Evolutionary conservation across 2,888 invertebrate species (phyloP).

Genomic region (Odontocolon sp.): DNA sequence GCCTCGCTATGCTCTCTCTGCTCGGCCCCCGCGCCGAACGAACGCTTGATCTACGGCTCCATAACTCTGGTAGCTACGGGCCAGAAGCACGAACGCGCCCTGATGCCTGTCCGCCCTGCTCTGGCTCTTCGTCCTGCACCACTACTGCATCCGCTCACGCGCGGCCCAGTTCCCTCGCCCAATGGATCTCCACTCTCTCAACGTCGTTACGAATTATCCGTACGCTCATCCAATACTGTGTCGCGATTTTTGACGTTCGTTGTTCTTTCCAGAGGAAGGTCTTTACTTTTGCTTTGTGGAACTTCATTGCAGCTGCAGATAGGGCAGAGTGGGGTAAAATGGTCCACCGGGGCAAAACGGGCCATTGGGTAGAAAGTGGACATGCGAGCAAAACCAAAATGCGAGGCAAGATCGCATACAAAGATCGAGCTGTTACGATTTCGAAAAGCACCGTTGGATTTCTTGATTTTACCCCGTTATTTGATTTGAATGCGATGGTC

Average conservation of each 20-base stretch:
- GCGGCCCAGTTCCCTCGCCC: constrained; percentile 31
- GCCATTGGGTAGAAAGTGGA: no score
- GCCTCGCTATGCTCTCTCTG: constrained; percentile 31
- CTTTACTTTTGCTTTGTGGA: no score
- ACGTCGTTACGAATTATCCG: constrained; percentile 38
- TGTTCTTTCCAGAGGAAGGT: no score
- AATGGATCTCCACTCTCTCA: constrained; percentile 12
- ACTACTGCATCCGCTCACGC: constrained; percentile 33
- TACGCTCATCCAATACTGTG: constrained; percentile 11
- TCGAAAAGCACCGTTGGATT: no score
- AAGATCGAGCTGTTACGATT: no score
- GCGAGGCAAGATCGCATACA: no score
- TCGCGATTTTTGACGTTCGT: constrained; percentile 21
- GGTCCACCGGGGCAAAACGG: no score
- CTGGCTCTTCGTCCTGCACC: constrained; percentile 27
- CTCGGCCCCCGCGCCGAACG: constrained; percentile 60
- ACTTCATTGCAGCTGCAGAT: no score
- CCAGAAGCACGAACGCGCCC: constrained; percentile 57
- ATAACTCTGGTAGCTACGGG: constrained; percentile 69
- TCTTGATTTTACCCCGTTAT: no score
- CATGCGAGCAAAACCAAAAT: no score
- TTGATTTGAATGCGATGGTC: no score
- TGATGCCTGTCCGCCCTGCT: constrained; percentile 47
- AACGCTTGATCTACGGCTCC: constrained; percentile 76
- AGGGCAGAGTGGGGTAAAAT: no score